phyloP scores from a whole-genome alignment of 2,888 invertebrate species.

The Ernsta delagoae region DNA sequence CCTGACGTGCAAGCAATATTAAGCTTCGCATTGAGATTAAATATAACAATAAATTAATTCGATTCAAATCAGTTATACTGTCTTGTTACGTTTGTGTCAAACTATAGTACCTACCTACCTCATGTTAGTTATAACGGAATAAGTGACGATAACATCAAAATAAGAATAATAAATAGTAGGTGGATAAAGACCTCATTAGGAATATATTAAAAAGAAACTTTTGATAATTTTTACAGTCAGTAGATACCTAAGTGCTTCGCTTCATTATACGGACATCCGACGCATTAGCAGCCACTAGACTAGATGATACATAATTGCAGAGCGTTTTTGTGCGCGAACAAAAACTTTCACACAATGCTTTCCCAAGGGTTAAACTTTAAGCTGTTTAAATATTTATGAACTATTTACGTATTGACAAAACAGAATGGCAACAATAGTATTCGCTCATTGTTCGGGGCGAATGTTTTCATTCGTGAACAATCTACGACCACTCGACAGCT shows the following conservation, averaged over 20 bases:
- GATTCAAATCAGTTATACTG: no score
- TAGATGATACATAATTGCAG: constrained; percentile 34
- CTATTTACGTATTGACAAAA: constrained; percentile 79
- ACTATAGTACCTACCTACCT: no score
- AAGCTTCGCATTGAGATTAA: no score
- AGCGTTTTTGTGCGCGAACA: constrained; percentile 40
- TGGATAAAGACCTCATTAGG: no score
- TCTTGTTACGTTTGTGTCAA: no score
- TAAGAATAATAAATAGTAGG: no score
- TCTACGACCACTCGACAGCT: constrained; percentile 72
- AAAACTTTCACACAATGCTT: constrained; percentile 46
- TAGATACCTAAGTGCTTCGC: background rate
- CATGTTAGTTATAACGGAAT: no score
- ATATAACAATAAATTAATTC: no score
- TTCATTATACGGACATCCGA: constrained; percentile 39
- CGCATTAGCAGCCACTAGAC: constrained; percentile 36
- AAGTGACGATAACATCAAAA: no score
- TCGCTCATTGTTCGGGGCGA: constrained; percentile 56
- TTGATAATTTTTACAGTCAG: background rate
- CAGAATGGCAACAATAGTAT: constrained; percentile 69
- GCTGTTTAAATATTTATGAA: constrained; percentile 70
- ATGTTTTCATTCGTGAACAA: constrained; percentile 54
- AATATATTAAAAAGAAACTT: background rate
- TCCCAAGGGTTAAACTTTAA: constrained; percentile 63
- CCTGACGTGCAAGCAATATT: no score